Base-by-base conservation (phyloP, 2,113 vertebrate species). In the Apistogramma diplotaenia region DNA sequence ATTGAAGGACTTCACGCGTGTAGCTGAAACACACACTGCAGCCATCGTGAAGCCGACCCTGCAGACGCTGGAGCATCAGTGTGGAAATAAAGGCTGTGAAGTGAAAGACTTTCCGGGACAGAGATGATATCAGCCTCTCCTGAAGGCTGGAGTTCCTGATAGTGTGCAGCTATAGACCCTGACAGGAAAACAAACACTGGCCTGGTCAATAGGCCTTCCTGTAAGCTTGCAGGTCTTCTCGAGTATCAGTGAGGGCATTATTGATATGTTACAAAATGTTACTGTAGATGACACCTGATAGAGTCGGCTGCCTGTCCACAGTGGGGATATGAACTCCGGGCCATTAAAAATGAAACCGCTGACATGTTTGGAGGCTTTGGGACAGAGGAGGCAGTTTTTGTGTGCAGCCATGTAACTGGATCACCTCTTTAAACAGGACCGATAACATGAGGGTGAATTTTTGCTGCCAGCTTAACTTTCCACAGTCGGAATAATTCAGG, bases 151-250 rank as follows among this genome's bases (percentile, higher is more conserved):
- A 81, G 72, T 93, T 93, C 89, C 92, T 93, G 93, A 91, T 84
- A 93, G 82, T 78, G 74, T 87, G 79, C 60, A 35, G 84, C 85
- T 85, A 83, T 85, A 90, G 89, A 87, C 82, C 83, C 93, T 93
- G 90, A 93, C 93, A 93, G 94, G 93, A 95, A 95, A 85, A 83
- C 16, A 80, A 84, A 91, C 67, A 84, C 9, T 65, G 78, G 83
- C 75, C 49, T 88, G 91, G 93, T 94, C 95, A 94, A 94, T 94
- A 94, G 87, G 62, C 85, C 87, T 96, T 95, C 94, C 94, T 94
- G 94, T 94, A 95, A 95, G 92, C 87, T 89, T 4, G 46, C 79
- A 85, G 83, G 77, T 79, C 91, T 86, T 94, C 94, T 95, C 94
- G 58, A 79, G 91, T 94, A 86, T 93, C 93, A 84, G 85, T 33